Evolutionary conservation across 2,888 invertebrate genomes (phyloP), one percentile per base, ranked within the genome.

Genomic region (Apeira syringaria): DNA sequence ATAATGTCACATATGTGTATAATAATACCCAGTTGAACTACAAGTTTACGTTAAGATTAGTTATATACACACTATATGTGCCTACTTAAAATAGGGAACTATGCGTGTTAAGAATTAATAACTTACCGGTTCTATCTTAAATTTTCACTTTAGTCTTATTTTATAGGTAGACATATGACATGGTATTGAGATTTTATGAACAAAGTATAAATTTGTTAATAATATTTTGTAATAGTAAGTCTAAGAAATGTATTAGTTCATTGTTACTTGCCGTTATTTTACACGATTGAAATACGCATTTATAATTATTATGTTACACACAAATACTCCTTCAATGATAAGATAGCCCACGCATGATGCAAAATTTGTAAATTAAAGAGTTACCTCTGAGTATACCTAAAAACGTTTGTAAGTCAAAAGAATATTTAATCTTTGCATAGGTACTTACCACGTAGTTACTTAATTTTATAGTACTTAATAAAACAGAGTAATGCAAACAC

Each of bases 261-360:
- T 47, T 48, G 51, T 46, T 43, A 48, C 51, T 52, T 52, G 48
- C 51, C 48, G 46, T 52, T 28, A 38, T 45, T 44, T 42, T 39
- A 38, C 36, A 30, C 30, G 25, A 22, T 33, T 13, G 37, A 46
- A 50, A 36, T 30, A 30, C 15, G 15, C 15, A 15, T 15, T 15
- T 15, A 15, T 15, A 15, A 3, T 15, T 3, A 15, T 15, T 15
- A 15, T 15, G 15, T 15, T 15, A 15, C 15, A 15, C 15, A 15
- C 4, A 15, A n/a, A 15, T 15, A 15, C 15, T 15, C 15, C 4
- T 15, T 15, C 2, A 15, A 15, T 15, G 2, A 15, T 15, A 2
- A 15, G 4, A 3, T 4, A 4, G 4, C 15, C 15, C 15, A 15
- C 15, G 15, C 15, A 15, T 3, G 15, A 4, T 15, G 15, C 15